Conservation (phyloP, 1,140 invertebrate species). For the Brachionus calyciflorus region DNA sequence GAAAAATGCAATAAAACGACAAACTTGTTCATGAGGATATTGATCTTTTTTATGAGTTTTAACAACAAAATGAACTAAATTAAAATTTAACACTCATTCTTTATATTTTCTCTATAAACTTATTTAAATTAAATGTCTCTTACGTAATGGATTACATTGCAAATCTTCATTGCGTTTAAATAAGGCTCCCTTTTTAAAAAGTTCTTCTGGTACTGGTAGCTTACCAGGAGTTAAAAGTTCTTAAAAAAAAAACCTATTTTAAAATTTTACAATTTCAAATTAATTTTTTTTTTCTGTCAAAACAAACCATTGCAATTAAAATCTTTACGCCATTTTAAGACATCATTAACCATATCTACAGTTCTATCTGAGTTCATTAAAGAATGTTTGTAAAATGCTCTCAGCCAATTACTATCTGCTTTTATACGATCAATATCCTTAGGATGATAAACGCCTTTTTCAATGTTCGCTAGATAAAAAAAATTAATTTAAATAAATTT, state of each 20-base stretch:
- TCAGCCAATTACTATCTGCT: slow-evolving; percentile 23
- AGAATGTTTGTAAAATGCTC: slow-evolving; percentile 39
- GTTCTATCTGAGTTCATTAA: neutral
- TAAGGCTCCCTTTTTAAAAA: slow-evolving; percentile 13
- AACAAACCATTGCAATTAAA: neutral
- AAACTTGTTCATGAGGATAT: slow-evolving; percentile 71
- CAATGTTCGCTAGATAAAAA: slow-evolving; percentile 4
- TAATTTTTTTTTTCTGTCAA: neutral
- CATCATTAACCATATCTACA: neutral
- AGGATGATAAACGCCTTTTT: slow-evolving; percentile 20
- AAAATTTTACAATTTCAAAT: neutral
- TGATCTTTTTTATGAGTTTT: slow-evolving; percentile 67
- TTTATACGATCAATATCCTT: slow-evolving; percentile 40
- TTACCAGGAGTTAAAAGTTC: neutral
- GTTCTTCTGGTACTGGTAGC: slow-evolving; percentile 14
- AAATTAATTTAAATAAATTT: neutral
- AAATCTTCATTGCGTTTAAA: slow-evolving; percentile 24
- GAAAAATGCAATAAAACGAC: slow-evolving; percentile 79
- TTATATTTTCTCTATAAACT: neutral
- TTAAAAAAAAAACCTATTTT: neutral
- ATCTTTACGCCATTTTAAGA: slow-evolving; percentile 36
- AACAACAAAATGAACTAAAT: slow-evolving; percentile 55
- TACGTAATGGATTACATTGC: slow-evolving; percentile 42
- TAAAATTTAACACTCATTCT: neutral
- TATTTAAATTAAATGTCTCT: no score